Evolutionary conservation across 1,140 invertebrate species (phyloP).

Genomic region (Drosophila sp.): DNA sequence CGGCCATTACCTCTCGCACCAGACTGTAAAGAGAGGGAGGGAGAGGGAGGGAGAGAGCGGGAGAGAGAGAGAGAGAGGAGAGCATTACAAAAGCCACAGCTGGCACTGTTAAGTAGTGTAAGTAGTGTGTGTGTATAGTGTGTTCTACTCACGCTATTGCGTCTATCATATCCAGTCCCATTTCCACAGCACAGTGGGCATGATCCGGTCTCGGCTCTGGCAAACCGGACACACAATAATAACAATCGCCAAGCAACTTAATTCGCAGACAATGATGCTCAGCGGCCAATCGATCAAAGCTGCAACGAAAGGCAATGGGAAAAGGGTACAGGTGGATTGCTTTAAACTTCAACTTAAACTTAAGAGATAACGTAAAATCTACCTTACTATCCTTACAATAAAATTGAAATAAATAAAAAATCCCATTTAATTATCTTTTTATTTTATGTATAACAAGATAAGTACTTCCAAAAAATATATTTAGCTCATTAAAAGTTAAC

Average conservation of each 20-base stretch:
- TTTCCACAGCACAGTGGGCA: conserved; percentile 96
- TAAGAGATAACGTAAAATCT: no score
- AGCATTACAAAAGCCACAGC: conserved; percentile 42
- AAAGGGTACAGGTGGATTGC: not conserved
- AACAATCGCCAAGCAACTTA: conserved; percentile 97
- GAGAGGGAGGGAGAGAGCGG: conserved; percentile 5
- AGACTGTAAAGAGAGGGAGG: conserved; percentile 86
- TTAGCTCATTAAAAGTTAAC: no score
- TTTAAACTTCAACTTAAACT: not conserved
- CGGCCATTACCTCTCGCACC: conserved; percentile 94
- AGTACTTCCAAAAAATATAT: no score
- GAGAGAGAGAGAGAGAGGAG: conserved; percentile 23
- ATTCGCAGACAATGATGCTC: conserved; percentile 96
- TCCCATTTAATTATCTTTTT: no score
- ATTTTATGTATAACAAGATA: no score
- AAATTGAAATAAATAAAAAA: no score
- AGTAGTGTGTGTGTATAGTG: conserved; percentile 2
- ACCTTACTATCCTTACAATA: no score
- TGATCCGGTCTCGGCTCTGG: conserved; percentile 95
- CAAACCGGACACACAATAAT: conserved; percentile 96
- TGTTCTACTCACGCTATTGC: conserved; percentile 93
- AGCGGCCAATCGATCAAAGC: conserved; percentile 96
- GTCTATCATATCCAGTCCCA: conserved; percentile 98
- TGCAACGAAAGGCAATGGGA: conserved; percentile 73
- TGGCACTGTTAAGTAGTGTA: conserved; percentile 38